These are phyloP conservation scores for Lepidonotus clava DNA, from an alignment of 2,888 invertebrate species.

Conservation along the genomic window DNA sequence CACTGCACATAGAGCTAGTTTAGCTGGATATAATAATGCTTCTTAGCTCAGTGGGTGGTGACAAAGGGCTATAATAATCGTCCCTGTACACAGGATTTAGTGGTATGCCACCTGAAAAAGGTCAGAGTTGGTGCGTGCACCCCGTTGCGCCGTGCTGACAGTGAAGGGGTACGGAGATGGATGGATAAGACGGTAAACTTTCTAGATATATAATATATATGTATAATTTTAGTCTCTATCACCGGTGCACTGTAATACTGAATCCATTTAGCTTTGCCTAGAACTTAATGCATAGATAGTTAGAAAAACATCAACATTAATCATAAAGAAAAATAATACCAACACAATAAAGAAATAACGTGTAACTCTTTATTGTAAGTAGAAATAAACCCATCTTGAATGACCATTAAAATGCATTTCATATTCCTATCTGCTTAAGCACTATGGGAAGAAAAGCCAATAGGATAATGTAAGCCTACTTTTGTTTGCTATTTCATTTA, in stretches of 20 bases:
- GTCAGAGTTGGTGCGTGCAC: conserved; percentile 31
- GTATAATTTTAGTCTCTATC: background rate
- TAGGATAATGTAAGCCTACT: no score
- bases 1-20: conserved; percentile 46
- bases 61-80: conserved; percentile 47
- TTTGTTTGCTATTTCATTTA: no score
- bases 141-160: conserved; percentile 38
- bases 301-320: no score
- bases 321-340: no score
- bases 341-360: no score
- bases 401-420: no score
- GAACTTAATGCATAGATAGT: no score
- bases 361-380: no score
- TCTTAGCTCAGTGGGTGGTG: conserved; percentile 51
- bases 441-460: no score
- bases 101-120: conserved; percentile 50
- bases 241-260: background rate
- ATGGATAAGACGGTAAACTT: conserved; percentile 1
- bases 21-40: conserved; percentile 29
- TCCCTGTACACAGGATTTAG: background rate
- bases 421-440: no score
- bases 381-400: no score
- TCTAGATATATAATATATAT: background rate
- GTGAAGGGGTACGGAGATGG: conserved; percentile 13
- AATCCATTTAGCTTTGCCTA: no score